These are phyloP conservation scores for Phoxinus phoxinus DNA, from an alignment of 2,113 vertebrate genomes.

Conservation along the genomic window DNA sequence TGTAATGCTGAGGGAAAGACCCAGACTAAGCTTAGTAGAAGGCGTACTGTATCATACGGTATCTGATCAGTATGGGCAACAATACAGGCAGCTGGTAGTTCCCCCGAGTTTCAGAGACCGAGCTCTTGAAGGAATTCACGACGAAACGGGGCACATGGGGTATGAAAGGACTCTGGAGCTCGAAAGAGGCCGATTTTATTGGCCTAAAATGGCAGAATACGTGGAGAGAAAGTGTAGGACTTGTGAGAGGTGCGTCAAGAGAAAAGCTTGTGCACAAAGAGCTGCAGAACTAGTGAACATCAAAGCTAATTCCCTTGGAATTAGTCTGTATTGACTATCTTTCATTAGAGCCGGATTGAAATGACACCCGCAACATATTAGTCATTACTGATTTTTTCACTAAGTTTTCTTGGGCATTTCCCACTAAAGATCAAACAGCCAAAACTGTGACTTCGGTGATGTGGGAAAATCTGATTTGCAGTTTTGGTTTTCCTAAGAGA, in stretches of 20 bases:
- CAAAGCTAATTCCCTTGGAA: conserved; percentile 28
- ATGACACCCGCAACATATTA: conserved; percentile 42
- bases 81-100: conserved; percentile 31
- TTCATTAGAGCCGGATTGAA: conserved; percentile 25
- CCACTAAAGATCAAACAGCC: conserved; percentile 50
- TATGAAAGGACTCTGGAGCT: conserved; percentile 48
- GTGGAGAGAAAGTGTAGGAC: conserved; percentile 44
- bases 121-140: conserved; percentile 41
- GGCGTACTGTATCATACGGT: conserved; percentile 28
- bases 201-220: conserved; percentile 34
- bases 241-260: conserved; percentile 29
- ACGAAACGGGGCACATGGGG: conserved; percentile 49
- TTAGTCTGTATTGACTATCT: conserved; percentile 50
- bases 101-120: conserved; percentile 7
- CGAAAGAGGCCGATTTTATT: conserved; percentile 48
- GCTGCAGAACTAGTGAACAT: conserved; percentile 43
- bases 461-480: conserved; percentile 48
- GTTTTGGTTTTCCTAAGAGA: conserved; percentile 50
- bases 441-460: conserved; percentile 24
- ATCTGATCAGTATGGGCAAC: background rate
- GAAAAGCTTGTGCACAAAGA: conserved; percentile 35
- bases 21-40: conserved; percentile 2
- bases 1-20: background rate
- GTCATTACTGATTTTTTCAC: conserved; percentile 54
- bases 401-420: conserved; percentile 43